These are phyloP conservation scores for Heliothis peltigera DNA, from an alignment of 2,888 invertebrate genomes.

Conservation along the genomic window DNA sequence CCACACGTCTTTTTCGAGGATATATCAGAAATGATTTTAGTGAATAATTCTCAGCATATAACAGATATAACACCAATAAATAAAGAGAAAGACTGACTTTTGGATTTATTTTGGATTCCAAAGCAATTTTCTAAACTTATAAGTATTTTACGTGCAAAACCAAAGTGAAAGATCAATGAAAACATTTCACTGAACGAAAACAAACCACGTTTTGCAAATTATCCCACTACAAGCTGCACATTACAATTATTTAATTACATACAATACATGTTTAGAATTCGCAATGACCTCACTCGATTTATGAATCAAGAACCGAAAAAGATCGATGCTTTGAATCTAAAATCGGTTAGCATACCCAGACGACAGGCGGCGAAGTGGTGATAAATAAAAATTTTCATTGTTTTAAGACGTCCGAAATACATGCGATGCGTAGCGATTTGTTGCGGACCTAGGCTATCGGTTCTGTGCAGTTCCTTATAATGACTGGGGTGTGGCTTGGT, in stretches of 20 bases:
- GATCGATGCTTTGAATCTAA: constrained; percentile 59
- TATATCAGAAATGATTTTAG: too few species aligned
- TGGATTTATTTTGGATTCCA: not conserved
- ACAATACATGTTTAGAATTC: constrained; percentile 40
- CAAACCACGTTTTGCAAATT: constrained; percentile 57
- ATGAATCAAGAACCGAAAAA: constrained; percentile 54
- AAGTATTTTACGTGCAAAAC: not conserved
- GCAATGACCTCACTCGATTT: constrained; percentile 49
- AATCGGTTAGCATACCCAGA: constrained; percentile 53
- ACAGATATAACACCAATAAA: too few species aligned
- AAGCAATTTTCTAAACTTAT: not conserved
- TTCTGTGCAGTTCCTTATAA: constrained; percentile 10
- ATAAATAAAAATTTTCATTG: constrained; percentile 54
- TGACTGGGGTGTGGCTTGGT: constrained; percentile 17
- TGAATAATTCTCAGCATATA: too few species aligned
- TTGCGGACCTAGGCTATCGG: not conserved
- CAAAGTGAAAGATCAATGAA: not conserved
- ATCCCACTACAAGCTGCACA: constrained; percentile 43
- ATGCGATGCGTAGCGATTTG: constrained; percentile 31
- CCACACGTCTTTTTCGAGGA: too few species aligned
- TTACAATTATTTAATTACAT: constrained; percentile 56
- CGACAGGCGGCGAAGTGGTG: constrained; percentile 32
- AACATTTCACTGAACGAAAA: constrained; percentile 6
- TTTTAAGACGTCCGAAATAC: constrained; percentile 35
- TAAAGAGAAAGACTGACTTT: too few species aligned